Evolutionary conservation across 1,140 invertebrate genomes (phyloP).

Genomic region (Elymnias hypermnestra): DNA sequence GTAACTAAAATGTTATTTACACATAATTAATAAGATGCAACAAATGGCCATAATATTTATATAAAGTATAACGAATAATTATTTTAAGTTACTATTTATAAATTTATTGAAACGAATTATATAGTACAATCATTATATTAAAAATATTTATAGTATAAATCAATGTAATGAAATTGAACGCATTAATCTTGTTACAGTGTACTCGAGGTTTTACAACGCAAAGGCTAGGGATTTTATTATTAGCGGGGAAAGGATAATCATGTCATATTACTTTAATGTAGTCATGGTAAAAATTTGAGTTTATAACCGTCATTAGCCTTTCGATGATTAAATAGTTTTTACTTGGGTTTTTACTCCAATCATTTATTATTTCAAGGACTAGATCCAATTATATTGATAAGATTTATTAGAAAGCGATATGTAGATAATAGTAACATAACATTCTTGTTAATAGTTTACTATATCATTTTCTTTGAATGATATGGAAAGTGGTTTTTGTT

Average conservation of each 20-base stretch:
- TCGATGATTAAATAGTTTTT: conserved; percentile 16
- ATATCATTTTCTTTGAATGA: neutral
- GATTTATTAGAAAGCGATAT: neutral
- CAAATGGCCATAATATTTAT: too few relatives aligned
- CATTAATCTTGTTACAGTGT: neutral
- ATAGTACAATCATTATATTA: too few relatives aligned
- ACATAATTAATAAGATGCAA: too few relatives aligned
- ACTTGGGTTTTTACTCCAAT: conserved; percentile 11
- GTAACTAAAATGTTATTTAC: too few relatives aligned
- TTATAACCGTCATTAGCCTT: conserved; percentile 6
- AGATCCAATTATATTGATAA: neutral
- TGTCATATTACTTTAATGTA: conserved; percentile 25
- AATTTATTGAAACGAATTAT: too few relatives aligned
- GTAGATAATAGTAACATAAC: neutral
- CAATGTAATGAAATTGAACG: neutral
- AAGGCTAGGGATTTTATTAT: conserved; percentile 4
- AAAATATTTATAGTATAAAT: too few relatives aligned
- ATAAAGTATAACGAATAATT: too few relatives aligned
- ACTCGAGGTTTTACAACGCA: neutral
- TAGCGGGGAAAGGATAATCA: conserved; percentile 12
- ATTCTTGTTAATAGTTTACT: neutral
- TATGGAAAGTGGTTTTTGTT: neutral
- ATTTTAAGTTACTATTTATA: too few relatives aligned
- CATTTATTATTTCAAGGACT: conserved; percentile 11
- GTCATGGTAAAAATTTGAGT: conserved; percentile 10